Percentiles rank a stretch among this genome's conserved stretches.
These are phyloP conservation scores for Hippocampus mohnikei DNA, from an alignment of 2,113 vertebrate species.

Conservation along the genomic window DNA sequence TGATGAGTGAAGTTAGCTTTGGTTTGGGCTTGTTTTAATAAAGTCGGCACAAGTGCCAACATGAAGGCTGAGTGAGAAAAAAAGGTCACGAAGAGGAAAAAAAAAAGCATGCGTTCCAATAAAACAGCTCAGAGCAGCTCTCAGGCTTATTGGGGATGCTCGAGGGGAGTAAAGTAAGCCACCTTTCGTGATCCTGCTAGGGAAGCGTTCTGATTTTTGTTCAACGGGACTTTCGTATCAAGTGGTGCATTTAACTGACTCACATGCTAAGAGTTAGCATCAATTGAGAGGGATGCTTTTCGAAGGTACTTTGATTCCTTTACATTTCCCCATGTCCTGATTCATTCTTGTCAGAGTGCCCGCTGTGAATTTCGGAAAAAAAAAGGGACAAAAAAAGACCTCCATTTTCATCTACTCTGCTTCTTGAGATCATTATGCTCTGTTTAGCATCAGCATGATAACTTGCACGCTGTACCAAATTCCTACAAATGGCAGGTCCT, in stretches of 20 bases:
- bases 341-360: background rate
- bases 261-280: background rate
- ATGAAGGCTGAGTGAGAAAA: constrained; percentile 5
- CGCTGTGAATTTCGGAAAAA: background rate
- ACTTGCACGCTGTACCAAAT: background rate
- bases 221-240: background rate
- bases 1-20: background rate
- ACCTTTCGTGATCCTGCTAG: background rate
- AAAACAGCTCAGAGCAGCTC: background rate
- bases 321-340: too few relatives aligned
- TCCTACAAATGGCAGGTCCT: background rate
- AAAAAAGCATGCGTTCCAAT: constrained; percentile 27
- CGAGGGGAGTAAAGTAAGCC: background rate
- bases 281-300: too few relatives aligned
- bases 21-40: background rate
- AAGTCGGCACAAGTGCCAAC: background rate
- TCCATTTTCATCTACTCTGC: background rate
- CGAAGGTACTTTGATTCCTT: too few relatives aligned
- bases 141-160: constrained; percentile 30
- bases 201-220: background rate
- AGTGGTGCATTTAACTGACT: background rate
- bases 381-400: background rate
- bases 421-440: background rate
- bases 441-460: background rate
- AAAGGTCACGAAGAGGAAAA: constrained; percentile 3